Evolutionary conservation across 2,113 vertebrate species (phyloP), one percentile per base, ranked within the genome.

Genomic region (Nibea albiflora): DNA sequence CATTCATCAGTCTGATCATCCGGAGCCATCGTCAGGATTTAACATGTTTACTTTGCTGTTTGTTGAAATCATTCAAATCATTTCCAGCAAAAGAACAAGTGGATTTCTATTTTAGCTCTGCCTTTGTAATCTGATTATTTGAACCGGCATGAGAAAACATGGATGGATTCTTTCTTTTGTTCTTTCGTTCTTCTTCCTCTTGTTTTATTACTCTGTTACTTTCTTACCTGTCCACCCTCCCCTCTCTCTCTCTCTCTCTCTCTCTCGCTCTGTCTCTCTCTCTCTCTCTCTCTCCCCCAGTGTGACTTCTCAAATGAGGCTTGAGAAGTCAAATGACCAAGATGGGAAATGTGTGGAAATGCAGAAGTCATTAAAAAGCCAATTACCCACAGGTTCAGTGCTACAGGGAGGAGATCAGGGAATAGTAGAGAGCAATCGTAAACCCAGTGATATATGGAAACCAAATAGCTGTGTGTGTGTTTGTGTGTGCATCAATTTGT

Each of bases 301-400:
- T 76, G 44, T 71, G 84, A 66, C 80, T 86, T 73, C 88, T 85
- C 65, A 81, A 91, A 89, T 83, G 86, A 90, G 81, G 80, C 84
- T 83, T 83, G 88, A 85, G 84, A 72, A 87, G 68, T 71, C 83
- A 90, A 88, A 91, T 83, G 89, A 81, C 85, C 78, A 63, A 35
- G 70, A 84, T 79, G 58, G 84, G 85, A 83, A 89, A 81, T 63
- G 86, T 83, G 85, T 84, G 76, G 84, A 89, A 92, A 92, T 94
- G 95, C 93, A 96, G 92, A 95, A 93, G 81, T 96, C 95, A 96
- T 97, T 96, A 96, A 96, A 97, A 97, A 96, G 95, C 94, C 95
- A 96, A 95, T 96, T 96, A 95, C 75, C 83, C 64, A 24, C 68
- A 81, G 76, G 84, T 89, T 95, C 91, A 90, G 90, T 94, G 93